A percentile compares a stretch with the other conserved stretches of the same genome.
These are phyloP conservation scores for Uria aalge DNA, from an alignment of 2,113 vertebrate species.

Conservation along the genomic window DNA sequence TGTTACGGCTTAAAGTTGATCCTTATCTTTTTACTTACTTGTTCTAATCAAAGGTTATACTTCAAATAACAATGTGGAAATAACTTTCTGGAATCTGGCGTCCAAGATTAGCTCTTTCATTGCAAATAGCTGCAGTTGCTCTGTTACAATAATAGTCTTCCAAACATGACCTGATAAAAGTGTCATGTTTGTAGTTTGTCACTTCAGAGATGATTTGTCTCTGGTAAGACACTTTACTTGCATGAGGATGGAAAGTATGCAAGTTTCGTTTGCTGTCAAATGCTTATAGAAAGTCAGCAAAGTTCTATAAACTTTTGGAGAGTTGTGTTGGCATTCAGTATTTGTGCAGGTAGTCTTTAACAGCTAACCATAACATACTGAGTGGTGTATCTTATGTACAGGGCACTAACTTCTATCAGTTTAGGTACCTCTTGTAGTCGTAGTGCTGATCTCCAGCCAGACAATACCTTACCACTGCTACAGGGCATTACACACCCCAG, in stretches of 20 bases:
- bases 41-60: neutral
- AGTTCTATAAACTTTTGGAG: neutral
- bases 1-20: neutral
- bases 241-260: neutral
- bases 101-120: neutral
- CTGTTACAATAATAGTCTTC: neutral
- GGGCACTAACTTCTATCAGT: neutral
- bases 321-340: neutral
- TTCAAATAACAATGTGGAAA: neutral
- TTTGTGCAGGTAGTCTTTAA: neutral
- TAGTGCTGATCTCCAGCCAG: neutral
- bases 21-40: neutral
- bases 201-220: neutral
- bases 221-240: neutral
- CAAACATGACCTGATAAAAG: neutral
- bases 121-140: neutral
- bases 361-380: neutral
- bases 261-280: neutral
- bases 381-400: accelerated
- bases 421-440: neutral
- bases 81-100: neutral
- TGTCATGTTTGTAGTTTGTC: neutral
- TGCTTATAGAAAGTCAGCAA: neutral
- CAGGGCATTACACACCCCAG: neutral
- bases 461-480: neutral